These are phyloP conservation scores for Meteorus sp. DNA, from an alignment of 1,140 invertebrate species.

Conservation along the genomic window DNA sequence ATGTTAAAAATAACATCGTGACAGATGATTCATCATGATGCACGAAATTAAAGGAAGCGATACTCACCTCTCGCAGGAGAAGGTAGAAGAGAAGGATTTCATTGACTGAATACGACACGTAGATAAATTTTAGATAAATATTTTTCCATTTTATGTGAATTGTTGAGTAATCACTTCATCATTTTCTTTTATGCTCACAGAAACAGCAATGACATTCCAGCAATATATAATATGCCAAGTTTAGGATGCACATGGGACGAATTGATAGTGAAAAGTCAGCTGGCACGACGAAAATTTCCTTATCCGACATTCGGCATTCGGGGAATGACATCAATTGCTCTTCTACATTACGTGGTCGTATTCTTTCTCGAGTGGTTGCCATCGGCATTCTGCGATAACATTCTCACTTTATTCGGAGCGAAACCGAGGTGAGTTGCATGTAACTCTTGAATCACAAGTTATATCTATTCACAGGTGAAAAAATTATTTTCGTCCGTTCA, in stretches of 20 bases:
- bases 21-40: too few species aligned
- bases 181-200: constrained; percentile 19
- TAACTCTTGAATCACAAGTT: too few species aligned
- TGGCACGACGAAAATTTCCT: constrained; percentile 34
- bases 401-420: constrained; percentile 31
- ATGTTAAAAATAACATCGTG: too few species aligned
- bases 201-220: constrained; percentile 11
- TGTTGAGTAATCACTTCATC: background rate
- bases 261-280: constrained; percentile 37
- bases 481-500: too few species aligned
- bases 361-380: constrained; percentile 46
- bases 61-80: too few species aligned
- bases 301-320: constrained; percentile 45
- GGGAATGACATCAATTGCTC: constrained; percentile 40
- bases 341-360: constrained; percentile 40
- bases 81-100: too few species aligned
- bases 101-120: too few species aligned
- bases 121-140: too few species aligned
- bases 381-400: constrained; percentile 38
- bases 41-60: too few species aligned
- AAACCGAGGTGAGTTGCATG: constrained; percentile 40
- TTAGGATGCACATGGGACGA: constrained; percentile 44
- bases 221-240: constrained; percentile 36
- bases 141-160: too few species aligned
- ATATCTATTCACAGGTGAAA: too few species aligned